Evolutionary conservation across 2,888 invertebrate genomes (phyloP).

Genomic region (Agrilus mali): DNA sequence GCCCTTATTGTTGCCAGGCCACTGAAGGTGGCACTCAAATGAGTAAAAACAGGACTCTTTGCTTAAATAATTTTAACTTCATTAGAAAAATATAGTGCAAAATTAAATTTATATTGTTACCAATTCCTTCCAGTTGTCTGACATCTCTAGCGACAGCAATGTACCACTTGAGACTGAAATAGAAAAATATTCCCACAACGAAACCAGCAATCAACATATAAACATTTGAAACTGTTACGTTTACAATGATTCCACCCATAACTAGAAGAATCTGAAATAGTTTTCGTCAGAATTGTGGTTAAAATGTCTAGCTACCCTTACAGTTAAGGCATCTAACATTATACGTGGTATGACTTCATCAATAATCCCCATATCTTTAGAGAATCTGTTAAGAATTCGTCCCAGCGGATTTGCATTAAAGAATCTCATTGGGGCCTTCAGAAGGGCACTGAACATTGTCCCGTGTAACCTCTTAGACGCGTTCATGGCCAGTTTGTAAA

Average conservation of each 20-base stretch:
- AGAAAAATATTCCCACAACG: slow-evolving; percentile 49
- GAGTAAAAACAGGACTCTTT: slow-evolving; percentile 67
- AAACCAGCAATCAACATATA: slow-evolving; percentile 48
- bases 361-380: slow-evolving; percentile 53
- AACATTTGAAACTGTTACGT: slow-evolving; percentile 55
- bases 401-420: slow-evolving; percentile 76
- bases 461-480: slow-evolving; percentile 67
- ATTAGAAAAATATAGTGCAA: slow-evolving; percentile 3
- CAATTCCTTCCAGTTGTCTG: slow-evolving; percentile 45
- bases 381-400: slow-evolving; percentile 19
- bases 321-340: slow-evolving; percentile 41
- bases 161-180: slow-evolving; percentile 49
- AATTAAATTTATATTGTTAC: slow-evolving; percentile 24
- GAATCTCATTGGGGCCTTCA: slow-evolving; percentile 67
- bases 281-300: not conserved
- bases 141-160: slow-evolving; percentile 56
- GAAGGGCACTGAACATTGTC: slow-evolving; percentile 65
- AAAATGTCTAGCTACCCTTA: slow-evolving; percentile 13
- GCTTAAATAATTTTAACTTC: slow-evolving; percentile 35
- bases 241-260: slow-evolving; percentile 52
- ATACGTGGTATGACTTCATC: slow-evolving; percentile 43
- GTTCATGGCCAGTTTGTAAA: slow-evolving; percentile 51
- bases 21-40: slow-evolving; percentile 59
- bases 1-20: slow-evolving; percentile 67
- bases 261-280: slow-evolving; percentile 42